phyloP scores from a whole-genome alignment of 2,888 invertebrate species.

The Saturnia japonica region DNA sequence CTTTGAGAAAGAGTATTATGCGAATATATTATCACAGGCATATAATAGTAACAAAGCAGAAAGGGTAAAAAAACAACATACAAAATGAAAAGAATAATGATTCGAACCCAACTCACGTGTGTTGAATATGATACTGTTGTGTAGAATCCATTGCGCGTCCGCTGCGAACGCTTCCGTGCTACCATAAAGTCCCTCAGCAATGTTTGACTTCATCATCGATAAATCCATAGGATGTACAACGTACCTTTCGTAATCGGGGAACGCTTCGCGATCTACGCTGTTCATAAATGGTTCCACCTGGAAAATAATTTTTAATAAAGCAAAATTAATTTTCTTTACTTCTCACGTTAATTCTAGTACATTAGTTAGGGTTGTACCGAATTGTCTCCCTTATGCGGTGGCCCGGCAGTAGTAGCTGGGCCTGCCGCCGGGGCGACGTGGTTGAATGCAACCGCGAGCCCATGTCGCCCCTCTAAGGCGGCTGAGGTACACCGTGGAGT shows the following conservation, averaged over 20 bases:
- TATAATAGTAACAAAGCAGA: not conserved
- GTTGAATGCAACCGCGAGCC: too few relatives aligned
- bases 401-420: too few relatives aligned
- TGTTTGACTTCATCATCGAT: conserved; percentile 87
- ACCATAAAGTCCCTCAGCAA: conserved; percentile 88
- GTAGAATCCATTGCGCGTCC: conserved; percentile 96
- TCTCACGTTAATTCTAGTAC: too few relatives aligned
- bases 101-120: conserved; percentile 84
- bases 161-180: conserved; percentile 94
- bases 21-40: too few relatives aligned
- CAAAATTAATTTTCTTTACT: not conserved
- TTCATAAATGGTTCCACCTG: conserved; percentile 91
- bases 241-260: conserved; percentile 90
- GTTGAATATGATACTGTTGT: conserved; percentile 95
- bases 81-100: not conserved
- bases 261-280: conserved; percentile 86
- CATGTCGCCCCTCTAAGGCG: too few relatives aligned
- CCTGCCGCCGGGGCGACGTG: too few relatives aligned
- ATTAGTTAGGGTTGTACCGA: too few relatives aligned
- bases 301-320: conserved; percentile 28
- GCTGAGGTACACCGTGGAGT: too few relatives aligned
- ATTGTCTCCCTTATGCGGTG: too few relatives aligned
- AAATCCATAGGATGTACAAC: conserved; percentile 95
- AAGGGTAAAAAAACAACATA: not conserved
- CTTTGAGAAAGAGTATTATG: too few relatives aligned